Base-by-base conservation (phyloP, 1,140 invertebrate species). In the Macrocentrus cingulum region DNA sequence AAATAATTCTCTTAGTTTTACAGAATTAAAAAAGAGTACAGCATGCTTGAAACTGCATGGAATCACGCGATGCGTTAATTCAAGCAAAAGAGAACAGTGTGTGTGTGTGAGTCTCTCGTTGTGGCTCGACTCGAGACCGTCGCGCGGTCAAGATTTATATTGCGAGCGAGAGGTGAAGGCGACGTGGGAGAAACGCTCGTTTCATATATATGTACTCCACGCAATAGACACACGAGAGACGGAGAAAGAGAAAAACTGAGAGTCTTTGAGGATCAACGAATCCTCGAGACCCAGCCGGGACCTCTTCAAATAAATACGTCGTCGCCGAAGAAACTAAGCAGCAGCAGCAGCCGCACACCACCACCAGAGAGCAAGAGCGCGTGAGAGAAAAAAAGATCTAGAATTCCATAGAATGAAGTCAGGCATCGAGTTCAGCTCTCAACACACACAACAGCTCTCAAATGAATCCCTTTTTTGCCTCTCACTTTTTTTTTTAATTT, bases 251-350 rank as follows among this genome's bases (percentile, higher is more conserved):
- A 48, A n/a, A 13, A 34, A 34, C 11, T 6, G 4, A 4, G 11
- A 39, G 34, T 36, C 49, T 49, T 49, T 9, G 55, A 56, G 42
- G 55, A 56, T 49, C 29, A 56, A 56, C 55, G 55, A 32, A 56
- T 56, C 45, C 55, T 49, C 32, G 44, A 32, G 46, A 56, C 42
- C 55, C 55, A 37, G 55, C 32, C 55, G 55, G 55, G 55, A 56
- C 45, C 45, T 56, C 55, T 56, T 49, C 55, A 56, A 56, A 56
- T 56, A 56, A 56, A 56, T 56, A 56, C 55, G 45, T 56, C 45
- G 45, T 48, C n/a, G n/a, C n/a, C 42, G 41, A 56, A 56, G 36
- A 15, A 39, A 15, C 36, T n/a, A 39, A 39, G 36, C 13, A 39
- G 7, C 7, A n/a, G n/a, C n/a, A n/a, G n/a, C n/a, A n/a, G n/a